Percentiles rank a stretch among this genome's conserved stretches.
phyloP scores from a whole-genome alignment of 1,140 invertebrate species.

The Aphelenchoides avenae region DNA sequence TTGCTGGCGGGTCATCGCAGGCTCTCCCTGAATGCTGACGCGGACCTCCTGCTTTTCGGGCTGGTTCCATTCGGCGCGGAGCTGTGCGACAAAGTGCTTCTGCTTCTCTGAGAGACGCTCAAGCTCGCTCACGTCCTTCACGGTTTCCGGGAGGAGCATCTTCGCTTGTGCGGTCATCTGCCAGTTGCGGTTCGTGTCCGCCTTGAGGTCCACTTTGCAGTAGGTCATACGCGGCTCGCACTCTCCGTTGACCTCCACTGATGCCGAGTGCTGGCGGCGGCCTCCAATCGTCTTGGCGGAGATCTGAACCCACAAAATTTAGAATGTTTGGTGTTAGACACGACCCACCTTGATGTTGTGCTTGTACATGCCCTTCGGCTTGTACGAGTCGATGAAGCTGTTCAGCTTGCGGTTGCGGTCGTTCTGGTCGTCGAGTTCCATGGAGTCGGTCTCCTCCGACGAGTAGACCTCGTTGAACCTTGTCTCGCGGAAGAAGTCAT shows the following conservation, averaged over 20 bases:
- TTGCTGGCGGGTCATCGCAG: background rate
- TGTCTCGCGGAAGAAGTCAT: constrained; percentile 26
- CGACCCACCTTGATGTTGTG: constrained; percentile 14
- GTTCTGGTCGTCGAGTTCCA: constrained; percentile 15
- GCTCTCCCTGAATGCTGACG: constrained; percentile 22
- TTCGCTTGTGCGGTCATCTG: constrained; percentile 22
- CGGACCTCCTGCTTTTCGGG: constrained; percentile 27
- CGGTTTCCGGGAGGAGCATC: constrained; percentile 25
- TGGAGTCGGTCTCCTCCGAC: constrained; percentile 4
- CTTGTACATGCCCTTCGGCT: constrained; percentile 24
- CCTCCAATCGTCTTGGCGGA: too few species aligned
- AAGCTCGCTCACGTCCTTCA: constrained; percentile 11
- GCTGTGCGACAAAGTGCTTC: constrained; percentile 23
- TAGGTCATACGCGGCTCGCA: constrained; percentile 23
- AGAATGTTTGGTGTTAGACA: constrained; percentile 7
- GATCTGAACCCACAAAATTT: background rate
- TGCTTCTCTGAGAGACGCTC: constrained; percentile 8
- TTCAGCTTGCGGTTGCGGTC: constrained; percentile 15
- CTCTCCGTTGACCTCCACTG: constrained; percentile 18
- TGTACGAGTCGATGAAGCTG: constrained; percentile 12
- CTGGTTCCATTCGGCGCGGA: background rate
- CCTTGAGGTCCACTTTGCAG: constrained; percentile 23
- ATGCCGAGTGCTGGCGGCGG: background rate
- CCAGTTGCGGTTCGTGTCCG: constrained; percentile 23
- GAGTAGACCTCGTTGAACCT: constrained; percentile 10